Percentiles rank a stretch among this genome's conserved stretches.
These are phyloP conservation scores for Ellobius talpinus DNA, from an alignment of 2,113 vertebrate genomes.

Conservation along the genomic window DNA sequence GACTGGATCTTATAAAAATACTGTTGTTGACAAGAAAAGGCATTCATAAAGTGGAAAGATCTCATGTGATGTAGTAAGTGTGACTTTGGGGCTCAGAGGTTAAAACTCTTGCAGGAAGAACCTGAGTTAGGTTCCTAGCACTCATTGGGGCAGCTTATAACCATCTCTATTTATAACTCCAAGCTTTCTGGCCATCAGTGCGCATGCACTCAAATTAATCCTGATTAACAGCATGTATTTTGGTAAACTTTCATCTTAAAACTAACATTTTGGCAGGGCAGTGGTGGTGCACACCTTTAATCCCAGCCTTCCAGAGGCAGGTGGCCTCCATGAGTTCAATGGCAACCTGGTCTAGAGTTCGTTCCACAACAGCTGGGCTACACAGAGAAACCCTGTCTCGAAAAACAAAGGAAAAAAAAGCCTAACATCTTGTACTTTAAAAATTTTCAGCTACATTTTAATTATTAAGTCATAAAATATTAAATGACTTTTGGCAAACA, in stretches of 20 bases:
- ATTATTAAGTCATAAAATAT: constrained; percentile 44
- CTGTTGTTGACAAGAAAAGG: background rate
- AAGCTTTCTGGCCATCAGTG: background rate
- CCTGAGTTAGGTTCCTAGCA: background rate
- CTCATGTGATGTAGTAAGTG: background rate
- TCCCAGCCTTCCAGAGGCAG: background rate
- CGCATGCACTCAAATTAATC: background rate
- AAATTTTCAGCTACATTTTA: constrained; percentile 21
- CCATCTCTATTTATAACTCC: background rate
- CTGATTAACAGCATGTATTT: background rate
- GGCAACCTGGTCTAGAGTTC: background rate
- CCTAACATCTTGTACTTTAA: constrained; percentile 47
- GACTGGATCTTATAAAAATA: background rate
- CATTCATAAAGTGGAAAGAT: background rate
- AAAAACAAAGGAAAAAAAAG: background rate
- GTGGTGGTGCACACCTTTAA: background rate
- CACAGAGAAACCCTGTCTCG: background rate
- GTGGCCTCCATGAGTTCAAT: no score
- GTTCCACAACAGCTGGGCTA: background rate
- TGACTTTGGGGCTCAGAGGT: background rate
- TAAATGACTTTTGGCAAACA: constrained; percentile 33
- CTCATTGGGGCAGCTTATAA: background rate
- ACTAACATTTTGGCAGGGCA: background rate
- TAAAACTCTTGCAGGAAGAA: background rate
- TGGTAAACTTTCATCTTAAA: constrained; percentile 17